These are phyloP conservation scores for Lochmaea crataegi DNA, from an alignment of 2,888 invertebrate species.

Conservation along the genomic window DNA sequence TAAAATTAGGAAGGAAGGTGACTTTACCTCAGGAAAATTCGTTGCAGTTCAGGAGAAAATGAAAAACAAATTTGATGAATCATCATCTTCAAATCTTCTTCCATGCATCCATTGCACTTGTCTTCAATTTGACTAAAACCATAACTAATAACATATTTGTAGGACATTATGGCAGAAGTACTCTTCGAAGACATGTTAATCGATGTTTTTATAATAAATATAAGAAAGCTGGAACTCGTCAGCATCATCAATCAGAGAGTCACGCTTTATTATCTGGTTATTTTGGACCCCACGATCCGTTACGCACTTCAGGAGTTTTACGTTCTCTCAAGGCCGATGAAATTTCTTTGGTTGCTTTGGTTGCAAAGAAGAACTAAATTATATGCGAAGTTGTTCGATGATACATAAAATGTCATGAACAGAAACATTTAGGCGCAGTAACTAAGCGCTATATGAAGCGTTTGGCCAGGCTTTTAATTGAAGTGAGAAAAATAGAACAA, in stretches of 20 bases:
- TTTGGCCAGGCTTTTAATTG: neutral
- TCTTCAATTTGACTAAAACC: neutral
- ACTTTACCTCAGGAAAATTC: slow-evolving; percentile 17
- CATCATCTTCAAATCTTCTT: no score
- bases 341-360: slow-evolving; percentile 39
- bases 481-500: no score
- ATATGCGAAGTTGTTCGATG: slow-evolving; percentile 45
- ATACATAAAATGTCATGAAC: slow-evolving; percentile 29
- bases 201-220: slow-evolving; percentile 18
- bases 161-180: slow-evolving; percentile 19
- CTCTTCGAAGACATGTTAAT: slow-evolving; percentile 31
- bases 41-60: slow-evolving; percentile 11
- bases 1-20: slow-evolving; percentile 30
- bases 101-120: no score
- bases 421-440: no score
- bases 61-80: neutral
- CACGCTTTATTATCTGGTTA: slow-evolving; percentile 32
- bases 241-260: slow-evolving; percentile 29
- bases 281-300: slow-evolving; percentile 46
- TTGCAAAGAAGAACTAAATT: slow-evolving; percentile 43
- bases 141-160: neutral
- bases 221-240: slow-evolving; percentile 20
- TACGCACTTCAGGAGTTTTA: slow-evolving; percentile 38
- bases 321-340: slow-evolving; percentile 36
- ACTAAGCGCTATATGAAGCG: no score